Evolutionary conservation across 2,113 vertebrate species (phyloP).

Genomic region (Chloropsis hardwickii): DNA sequence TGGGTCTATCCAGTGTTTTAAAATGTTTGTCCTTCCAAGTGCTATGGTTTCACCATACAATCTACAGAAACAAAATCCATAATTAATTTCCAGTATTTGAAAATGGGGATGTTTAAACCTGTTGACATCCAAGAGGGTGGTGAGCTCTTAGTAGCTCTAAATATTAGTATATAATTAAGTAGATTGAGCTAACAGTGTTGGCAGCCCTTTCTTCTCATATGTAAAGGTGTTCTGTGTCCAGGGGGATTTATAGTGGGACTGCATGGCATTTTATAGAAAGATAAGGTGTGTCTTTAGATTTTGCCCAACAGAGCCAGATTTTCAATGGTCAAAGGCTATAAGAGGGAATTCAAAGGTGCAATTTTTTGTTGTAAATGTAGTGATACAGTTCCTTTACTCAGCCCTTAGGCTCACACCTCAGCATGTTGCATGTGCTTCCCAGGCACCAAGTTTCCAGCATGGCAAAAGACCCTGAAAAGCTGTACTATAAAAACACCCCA

Average conservation of each 20-base stretch:
- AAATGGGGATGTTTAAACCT: conserved; percentile 1
- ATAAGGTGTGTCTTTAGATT: not conserved
- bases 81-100: not conserved
- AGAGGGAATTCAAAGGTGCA: not conserved
- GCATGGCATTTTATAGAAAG: conserved; percentile 1
- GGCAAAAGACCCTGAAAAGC: not conserved
- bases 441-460: not conserved
- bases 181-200: not conserved
- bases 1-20: not conserved
- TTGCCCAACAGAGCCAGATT: not conserved
- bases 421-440: not conserved
- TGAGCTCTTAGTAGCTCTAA: not conserved
- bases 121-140: not conserved
- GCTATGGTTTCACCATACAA: not conserved
- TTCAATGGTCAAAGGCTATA: not conserved
- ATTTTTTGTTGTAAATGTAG: not conserved
- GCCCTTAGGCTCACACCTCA: not conserved
- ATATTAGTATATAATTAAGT: not conserved
- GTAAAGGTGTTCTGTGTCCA: not conserved
- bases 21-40: not conserved
- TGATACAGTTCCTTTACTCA: not conserved
- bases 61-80: not conserved
- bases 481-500: not conserved
- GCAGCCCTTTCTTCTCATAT: not conserved
- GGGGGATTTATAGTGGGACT: not conserved